Percentiles rank a stretch among this genome's conserved stretches.
phyloP scores from a whole-genome alignment of 2,888 invertebrate species.

The Gibbula magus region DNA sequence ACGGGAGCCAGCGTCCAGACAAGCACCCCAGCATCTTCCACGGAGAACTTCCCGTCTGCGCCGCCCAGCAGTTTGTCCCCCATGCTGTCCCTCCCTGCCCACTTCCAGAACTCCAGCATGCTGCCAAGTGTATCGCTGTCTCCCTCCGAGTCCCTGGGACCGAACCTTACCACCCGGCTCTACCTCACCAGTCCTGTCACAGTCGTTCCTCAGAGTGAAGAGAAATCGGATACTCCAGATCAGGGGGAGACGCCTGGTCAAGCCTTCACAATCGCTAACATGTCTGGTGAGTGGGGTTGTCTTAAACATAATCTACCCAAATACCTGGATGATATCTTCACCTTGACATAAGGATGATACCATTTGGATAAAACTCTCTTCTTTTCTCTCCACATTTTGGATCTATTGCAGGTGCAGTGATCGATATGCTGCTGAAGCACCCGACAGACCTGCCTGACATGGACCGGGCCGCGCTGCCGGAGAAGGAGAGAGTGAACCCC shows the following conservation, averaged over 20 bases:
- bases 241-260: background rate
- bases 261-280: constrained; percentile 19
- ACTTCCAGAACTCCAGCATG: constrained; percentile 4
- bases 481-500: background rate
- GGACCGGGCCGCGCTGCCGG: background rate
- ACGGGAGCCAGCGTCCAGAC: background rate
- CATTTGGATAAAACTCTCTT: no score
- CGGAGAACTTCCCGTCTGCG: background rate
- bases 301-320: no score
- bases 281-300: background rate
- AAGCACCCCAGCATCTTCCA: background rate
- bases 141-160: background rate
- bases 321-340: no score
- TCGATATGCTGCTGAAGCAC: constrained; percentile 16
- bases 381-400: no score
- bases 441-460: background rate
- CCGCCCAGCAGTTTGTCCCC: background rate
- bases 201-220: background rate
- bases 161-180: constrained; percentile 2
- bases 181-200: constrained; percentile 22
- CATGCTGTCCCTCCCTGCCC: background rate
- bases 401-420: background rate
- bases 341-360: no score
- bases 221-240: background rate
- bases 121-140: background rate